phyloP scores from a whole-genome alignment of 2,888 invertebrate species.

The Trissolcus japonicus region DNA sequence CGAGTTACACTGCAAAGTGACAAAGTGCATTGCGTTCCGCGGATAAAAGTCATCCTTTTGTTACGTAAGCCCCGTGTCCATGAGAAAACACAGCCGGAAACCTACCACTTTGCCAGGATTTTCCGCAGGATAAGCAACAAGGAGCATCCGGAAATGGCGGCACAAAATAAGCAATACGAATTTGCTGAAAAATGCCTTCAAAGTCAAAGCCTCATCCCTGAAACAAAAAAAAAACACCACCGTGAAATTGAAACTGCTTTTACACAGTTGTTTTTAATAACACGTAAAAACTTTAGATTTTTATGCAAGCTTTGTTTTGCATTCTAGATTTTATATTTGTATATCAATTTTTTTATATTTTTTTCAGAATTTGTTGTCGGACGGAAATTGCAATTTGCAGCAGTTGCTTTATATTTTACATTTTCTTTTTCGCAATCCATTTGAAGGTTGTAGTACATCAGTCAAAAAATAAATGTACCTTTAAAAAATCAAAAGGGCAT shows the following conservation, averaged over 20 bases:
- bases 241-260: background rate
- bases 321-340: too few species aligned
- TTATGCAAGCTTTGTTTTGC: too few species aligned
- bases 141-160: slow-evolving; percentile 56
- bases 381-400: too few species aligned
- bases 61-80: slow-evolving; percentile 59
- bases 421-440: too few species aligned
- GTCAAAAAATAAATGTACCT: slow-evolving; percentile 13
- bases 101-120: slow-evolving; percentile 61
- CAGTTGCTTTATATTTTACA: too few species aligned
- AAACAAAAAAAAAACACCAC: slow-evolving; percentile 1
- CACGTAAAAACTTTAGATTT: too few species aligned
- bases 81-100: slow-evolving; percentile 59
- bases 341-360: too few species aligned
- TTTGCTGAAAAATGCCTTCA: slow-evolving; percentile 49
- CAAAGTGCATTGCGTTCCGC: slow-evolving; percentile 54
- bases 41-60: slow-evolving; percentile 56
- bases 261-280: too few species aligned
- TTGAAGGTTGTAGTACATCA: background rate
- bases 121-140: slow-evolving; percentile 61
- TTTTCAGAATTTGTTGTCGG: too few species aligned
- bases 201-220: slow-evolving; percentile 34
- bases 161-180: slow-evolving; percentile 48
- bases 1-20: slow-evolving; percentile 52
- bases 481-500: slow-evolving; percentile 11